Percentiles rank a stretch among this genome's conserved stretches.
Conservation (phyloP, 2,797 vertebrate species). For the Sebastes oblongus region DNA sequence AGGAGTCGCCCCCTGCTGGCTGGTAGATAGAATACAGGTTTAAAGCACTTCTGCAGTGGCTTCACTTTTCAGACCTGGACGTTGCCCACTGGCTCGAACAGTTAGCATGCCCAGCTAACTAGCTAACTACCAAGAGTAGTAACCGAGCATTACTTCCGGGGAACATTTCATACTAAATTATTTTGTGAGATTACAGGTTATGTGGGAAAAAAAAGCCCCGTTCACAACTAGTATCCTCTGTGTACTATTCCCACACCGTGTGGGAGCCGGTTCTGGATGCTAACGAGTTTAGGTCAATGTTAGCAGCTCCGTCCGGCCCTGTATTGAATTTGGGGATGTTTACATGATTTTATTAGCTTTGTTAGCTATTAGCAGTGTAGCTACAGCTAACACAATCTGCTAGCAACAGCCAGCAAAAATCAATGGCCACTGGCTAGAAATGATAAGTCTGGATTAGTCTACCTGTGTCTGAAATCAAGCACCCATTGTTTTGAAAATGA, state of each 20-base stretch:
- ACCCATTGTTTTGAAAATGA: too few species aligned
- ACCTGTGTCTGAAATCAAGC: background rate
- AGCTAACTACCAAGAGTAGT: background rate
- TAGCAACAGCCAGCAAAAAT: background rate
- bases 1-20: too few species aligned
- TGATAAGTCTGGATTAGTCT: background rate
- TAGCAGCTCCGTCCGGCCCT: too few species aligned
- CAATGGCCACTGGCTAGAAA: background rate
- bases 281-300: too few species aligned
- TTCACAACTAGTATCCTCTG: too few species aligned
- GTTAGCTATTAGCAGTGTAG: background rate
- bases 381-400: background rate
- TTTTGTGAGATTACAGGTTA: background rate
- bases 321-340: too few species aligned
- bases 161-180: background rate
- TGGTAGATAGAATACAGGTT: rapidly evolving
- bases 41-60: too few species aligned
- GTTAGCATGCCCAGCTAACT: background rate
- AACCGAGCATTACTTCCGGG: background rate
- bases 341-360: too few species aligned
- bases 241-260: background rate
- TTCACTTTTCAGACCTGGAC: too few species aligned
- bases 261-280: background rate
- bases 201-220: background rate
- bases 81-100: too few species aligned